Conservation (phyloP, 2,113 vertebrate species). For the Gopherus flavomarginatus region DNA sequence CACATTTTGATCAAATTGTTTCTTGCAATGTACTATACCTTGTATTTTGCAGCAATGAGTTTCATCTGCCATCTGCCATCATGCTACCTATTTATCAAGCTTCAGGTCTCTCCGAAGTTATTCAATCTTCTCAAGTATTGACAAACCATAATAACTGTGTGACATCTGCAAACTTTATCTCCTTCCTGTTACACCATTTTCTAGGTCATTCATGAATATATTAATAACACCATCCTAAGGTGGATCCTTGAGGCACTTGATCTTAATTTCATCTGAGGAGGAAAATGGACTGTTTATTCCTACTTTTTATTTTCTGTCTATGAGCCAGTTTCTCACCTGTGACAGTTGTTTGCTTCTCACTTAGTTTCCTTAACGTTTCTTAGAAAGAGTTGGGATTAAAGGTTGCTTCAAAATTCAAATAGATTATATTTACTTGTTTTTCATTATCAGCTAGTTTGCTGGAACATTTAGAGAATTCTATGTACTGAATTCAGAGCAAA, state of each 20-base stretch:
- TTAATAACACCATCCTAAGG: neutral
- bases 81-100: neutral
- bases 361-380: neutral
- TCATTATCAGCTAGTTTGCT: fast-evolving
- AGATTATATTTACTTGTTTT: neutral
- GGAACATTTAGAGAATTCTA: neutral
- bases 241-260: neutral
- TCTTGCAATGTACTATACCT: neutral
- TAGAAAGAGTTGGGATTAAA: neutral
- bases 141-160: neutral
- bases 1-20: neutral
- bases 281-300: neutral
- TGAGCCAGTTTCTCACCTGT: neutral
- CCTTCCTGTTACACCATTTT: neutral
- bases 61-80: neutral
- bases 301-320: neutral
- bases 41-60: neutral
- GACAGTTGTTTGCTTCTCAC: neutral
- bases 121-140: neutral
- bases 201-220: neutral
- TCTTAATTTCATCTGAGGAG: neutral
- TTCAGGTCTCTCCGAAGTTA: neutral
- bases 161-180: neutral
- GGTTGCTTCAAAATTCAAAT: neutral
- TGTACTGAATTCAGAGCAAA: neutral